Percentiles rank a stretch among this genome's conserved stretches.
These are phyloP conservation scores for Sardina pilchardus DNA, from an alignment of 2,113 vertebrate genomes.

Conservation along the genomic window DNA sequence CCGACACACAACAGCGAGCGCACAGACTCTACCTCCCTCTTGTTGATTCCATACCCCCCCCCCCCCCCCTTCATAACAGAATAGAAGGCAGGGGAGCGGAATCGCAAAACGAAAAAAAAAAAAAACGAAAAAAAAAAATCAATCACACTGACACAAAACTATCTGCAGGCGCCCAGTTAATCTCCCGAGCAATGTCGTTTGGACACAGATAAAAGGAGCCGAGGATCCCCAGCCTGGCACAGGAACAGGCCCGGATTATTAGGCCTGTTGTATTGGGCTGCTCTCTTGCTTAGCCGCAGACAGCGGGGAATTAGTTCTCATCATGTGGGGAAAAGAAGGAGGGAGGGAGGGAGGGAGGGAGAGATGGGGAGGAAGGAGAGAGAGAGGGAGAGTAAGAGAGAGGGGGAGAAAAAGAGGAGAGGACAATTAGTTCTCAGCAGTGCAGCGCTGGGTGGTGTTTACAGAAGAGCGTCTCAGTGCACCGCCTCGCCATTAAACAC, in stretches of 20 bases:
- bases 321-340: background rate
- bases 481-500: background rate
- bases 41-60: background rate
- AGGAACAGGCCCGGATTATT: constrained; percentile 1
- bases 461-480: background rate
- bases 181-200: background rate
- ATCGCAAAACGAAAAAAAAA: constrained; percentile 8
- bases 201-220: background rate
- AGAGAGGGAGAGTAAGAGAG: background rate
- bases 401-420: background rate
- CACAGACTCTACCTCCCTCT: background rate
- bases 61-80: background rate
- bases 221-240: background rate
- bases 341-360: background rate
- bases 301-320: background rate
- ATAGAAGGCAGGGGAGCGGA: background rate
- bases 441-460: background rate
- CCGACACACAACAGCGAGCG: background rate
- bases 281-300: background rate
- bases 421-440: background rate
- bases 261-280: background rate
- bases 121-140: constrained; percentile 10
- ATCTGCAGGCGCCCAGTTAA: constrained; percentile 6
- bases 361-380: background rate
- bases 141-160: constrained; percentile 8